Conservation (phyloP, 2,113 vertebrate genomes). For the Neotoma lepida region DNA sequence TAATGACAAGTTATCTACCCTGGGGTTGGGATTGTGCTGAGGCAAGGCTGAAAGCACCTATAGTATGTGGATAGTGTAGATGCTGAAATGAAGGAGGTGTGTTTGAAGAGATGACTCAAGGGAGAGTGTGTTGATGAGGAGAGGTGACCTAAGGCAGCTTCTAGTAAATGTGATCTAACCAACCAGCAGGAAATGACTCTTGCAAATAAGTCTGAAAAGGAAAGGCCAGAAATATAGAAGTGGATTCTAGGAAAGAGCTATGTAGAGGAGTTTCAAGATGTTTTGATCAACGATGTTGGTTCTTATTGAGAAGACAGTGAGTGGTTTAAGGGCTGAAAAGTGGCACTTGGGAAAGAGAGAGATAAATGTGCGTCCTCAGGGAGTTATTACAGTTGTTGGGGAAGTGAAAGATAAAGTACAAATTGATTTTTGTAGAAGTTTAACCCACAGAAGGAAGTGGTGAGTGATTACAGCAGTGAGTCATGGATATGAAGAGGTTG, state of each 20-base stretch:
- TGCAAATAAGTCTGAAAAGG: neutral
- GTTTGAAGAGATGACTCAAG: neutral
- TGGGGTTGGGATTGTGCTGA: neutral
- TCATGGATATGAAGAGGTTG: neutral
- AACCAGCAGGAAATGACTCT: neutral
- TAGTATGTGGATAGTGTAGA: neutral
- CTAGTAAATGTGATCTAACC: neutral
- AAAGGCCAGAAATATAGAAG: slow-evolving; percentile 11
- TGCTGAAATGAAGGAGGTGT: neutral
- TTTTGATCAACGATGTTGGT: neutral
- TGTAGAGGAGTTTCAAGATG: slow-evolving; percentile 5
- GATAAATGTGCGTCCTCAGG: neutral
- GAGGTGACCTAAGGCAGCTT: neutral
- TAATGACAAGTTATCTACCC: neutral
- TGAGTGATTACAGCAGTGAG: neutral
- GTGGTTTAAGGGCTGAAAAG: neutral
- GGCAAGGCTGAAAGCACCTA: neutral
- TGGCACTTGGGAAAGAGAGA: neutral
- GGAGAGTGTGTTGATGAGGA: neutral
- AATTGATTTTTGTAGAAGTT: slow-evolving; percentile 3
- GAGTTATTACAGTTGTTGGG: neutral
- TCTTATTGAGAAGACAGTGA: neutral
- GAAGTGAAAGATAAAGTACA: neutral
- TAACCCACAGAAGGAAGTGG: neutral
- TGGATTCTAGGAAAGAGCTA: neutral